phyloP scores from a whole-genome alignment of 1,140 invertebrate genomes.

The Penaeus vannamei region DNA sequence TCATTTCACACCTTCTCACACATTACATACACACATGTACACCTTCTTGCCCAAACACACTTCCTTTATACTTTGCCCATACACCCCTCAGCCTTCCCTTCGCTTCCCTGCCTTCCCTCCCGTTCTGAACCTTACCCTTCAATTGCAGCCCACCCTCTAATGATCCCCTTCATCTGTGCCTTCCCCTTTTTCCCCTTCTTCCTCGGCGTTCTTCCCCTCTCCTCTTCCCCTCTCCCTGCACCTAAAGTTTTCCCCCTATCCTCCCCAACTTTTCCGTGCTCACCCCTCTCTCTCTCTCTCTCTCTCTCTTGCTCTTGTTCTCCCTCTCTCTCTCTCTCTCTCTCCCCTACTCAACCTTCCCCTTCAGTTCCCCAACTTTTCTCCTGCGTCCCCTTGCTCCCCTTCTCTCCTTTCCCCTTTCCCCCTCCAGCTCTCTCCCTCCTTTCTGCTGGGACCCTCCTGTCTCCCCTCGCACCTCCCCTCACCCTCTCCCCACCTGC shows the following conservation, averaged over 20 bases:
- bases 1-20: too few species aligned
- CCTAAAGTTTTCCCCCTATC: conserved; percentile 52
- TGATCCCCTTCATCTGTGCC: conserved; percentile 56
- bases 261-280: conserved; percentile 63
- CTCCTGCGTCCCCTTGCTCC: conserved; percentile 60
- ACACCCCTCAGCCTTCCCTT: background rate
- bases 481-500: conserved; percentile 1
- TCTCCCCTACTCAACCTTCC: conserved; percentile 63
- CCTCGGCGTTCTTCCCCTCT: conserved; percentile 47
- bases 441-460: conserved; percentile 13
- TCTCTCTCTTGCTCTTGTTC: conserved; percentile 33
- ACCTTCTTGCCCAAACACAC: too few species aligned
- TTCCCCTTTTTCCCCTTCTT: conserved; percentile 35
- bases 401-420: conserved; percentile 48
- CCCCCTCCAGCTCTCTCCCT: conserved; percentile 42
- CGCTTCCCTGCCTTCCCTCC: background rate
- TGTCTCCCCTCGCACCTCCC: background rate
- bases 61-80: too few species aligned
- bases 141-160: conserved; percentile 26
- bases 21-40: too few species aligned
- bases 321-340: conserved; percentile 39
- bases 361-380: conserved; percentile 63
- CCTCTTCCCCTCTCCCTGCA: conserved; percentile 59
- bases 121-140: background rate
- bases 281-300: conserved; percentile 40